Evolutionary conservation across 2,113 vertebrate species (phyloP).

Genomic region (Sapajus apella): DNA sequence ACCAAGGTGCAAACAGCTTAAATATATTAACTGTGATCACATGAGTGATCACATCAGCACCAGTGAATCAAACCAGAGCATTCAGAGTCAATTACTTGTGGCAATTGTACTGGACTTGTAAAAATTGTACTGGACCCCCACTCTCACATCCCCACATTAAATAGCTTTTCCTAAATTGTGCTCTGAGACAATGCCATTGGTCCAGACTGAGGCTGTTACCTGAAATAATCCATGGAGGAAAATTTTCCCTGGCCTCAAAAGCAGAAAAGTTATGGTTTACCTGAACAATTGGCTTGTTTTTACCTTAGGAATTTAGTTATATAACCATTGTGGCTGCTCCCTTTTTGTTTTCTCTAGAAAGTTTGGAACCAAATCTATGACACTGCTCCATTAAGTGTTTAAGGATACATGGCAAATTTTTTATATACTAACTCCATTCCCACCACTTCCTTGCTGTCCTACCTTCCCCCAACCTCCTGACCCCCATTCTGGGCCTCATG

Average conservation of each 20-base stretch:
- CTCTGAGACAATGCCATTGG: background rate
- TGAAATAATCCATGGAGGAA: background rate
- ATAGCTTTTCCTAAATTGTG: background rate
- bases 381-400: background rate
- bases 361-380: background rate
- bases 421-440: background rate
- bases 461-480: background rate
- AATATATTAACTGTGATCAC: conserved; percentile 4
- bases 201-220: background rate
- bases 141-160: background rate
- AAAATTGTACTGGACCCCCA: background rate
- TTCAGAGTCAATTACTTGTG: background rate
- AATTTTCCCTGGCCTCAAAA: background rate
- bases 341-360: conserved; percentile 17
- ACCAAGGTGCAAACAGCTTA: conserved; percentile 17
- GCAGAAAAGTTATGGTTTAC: background rate
- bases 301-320: conserved; percentile 2
- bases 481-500: background rate
- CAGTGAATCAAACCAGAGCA: background rate
- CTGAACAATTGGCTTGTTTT: background rate
- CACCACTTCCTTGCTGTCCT: background rate
- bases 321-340: background rate
- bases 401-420: background rate
- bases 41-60: background rate
- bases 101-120: background rate